Conservation (phyloP, 2,888 invertebrate genomes). For the Mimas tiliae region DNA sequence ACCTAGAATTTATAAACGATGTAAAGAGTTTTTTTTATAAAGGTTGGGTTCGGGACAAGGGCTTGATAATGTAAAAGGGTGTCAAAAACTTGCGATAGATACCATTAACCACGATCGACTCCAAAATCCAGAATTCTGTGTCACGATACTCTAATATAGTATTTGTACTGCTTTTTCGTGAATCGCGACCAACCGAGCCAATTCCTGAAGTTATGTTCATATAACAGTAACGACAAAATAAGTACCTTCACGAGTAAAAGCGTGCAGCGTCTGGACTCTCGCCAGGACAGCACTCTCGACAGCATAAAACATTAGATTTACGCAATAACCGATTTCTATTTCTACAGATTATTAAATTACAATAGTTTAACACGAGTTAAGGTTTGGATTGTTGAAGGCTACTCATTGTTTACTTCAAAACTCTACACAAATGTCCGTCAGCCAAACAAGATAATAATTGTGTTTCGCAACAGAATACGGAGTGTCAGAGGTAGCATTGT, state of each 20-base stretch:
- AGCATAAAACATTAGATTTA: not conserved
- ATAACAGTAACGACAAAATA: not conserved
- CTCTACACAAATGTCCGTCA: constrained; percentile 13
- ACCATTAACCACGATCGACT: too few relatives aligned
- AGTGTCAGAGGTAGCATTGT: not conserved
- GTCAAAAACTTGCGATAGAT: too few relatives aligned
- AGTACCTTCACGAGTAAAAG: constrained; percentile 11
- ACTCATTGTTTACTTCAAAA: constrained; percentile 11
- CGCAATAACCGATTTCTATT: not conserved
- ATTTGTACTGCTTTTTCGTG: not conserved
- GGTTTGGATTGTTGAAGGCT: not conserved
- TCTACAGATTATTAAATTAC: constrained; percentile 9
- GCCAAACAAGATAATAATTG: not conserved
- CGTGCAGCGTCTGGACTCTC: not conserved
- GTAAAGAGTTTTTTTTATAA: too few relatives aligned
- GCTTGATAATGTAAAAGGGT: too few relatives aligned
- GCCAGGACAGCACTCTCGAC: constrained; percentile 5
- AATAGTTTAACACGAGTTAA: not conserved
- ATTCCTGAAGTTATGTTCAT: not conserved
- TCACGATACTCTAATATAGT: not conserved
- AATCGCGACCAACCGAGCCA: not conserved
- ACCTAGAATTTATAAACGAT: too few relatives aligned
- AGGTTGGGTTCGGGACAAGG: too few relatives aligned
- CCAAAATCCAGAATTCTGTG: too few relatives aligned
- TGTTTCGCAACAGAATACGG: constrained; percentile 7